Base-by-base conservation (phyloP, 2,113 vertebrate genomes). In the Gorsachius goisagi region DNA sequence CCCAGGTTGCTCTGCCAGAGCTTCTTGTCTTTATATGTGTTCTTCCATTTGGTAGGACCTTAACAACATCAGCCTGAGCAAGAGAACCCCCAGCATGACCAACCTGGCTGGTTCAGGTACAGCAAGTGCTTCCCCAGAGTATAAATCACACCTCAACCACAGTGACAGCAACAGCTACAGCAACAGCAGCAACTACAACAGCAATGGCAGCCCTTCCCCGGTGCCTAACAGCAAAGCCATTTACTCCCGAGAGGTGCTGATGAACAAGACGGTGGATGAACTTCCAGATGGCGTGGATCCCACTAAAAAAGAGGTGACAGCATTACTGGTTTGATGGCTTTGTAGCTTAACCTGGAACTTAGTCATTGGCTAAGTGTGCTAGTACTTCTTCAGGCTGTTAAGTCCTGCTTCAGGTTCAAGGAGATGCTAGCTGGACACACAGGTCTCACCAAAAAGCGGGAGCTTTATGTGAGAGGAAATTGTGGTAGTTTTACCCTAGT, bases 231-330 rank as follows among this genome's bases (percentile, higher is more conserved):
- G 93, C 5, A 78, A 89, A 5, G 90, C 69, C 10, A 5, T 66
- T 92, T 97, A 96, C 82, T 90, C 98, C 95, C 26, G 96, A 95
- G 93, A 97, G 50, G 85, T 98, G 71, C 96, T 99, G 30, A 59
- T 98, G 73, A 97, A 98, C 97, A 98, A 97, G 89, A 66, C 94
- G 0, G 68, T 98, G 26, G 97, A 96, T 32, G 98, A 99, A 19
- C 98, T 99, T 37, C 99, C 98, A 2, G 90, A 97, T 19, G 98
- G 98, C 5, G 98, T 98, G 96, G 98, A 99, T 93, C 98, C 99
- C 75, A 85, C 93, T 58, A 98, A 94, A 80, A 98, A 97, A 96
- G 99, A 99, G 98, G 99, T 99, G 88, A 91, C 95, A 27, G 55
- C 58, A 83, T 53, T 69, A 50, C 45, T 73, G 45, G 18, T 35